phyloP scores from a whole-genome alignment of 2,113 vertebrate genomes.

The Saguinus midas region DNA sequence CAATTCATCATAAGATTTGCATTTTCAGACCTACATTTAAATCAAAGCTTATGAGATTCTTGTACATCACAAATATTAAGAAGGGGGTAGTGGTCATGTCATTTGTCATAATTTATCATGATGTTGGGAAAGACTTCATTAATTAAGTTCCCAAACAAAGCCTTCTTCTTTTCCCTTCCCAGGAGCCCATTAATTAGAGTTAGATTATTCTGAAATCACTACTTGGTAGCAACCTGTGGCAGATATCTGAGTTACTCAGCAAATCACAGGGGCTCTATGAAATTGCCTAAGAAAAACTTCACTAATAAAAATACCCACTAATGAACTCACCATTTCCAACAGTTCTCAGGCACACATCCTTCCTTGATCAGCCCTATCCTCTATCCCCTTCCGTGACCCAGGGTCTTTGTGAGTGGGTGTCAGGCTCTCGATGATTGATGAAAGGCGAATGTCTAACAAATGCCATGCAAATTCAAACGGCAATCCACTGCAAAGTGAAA shows the following conservation, averaged over 20 bases:
- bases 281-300: not conserved
- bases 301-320: not conserved
- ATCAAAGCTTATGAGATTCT: not conserved
- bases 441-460: not conserved
- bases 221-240: not conserved
- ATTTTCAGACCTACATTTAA: conserved; percentile 30
- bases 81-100: not conserved
- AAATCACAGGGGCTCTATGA: not conserved
- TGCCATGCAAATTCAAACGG: not conserved
- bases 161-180: not conserved
- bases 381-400: not conserved
- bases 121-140: conserved; percentile 43
- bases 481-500: not conserved
- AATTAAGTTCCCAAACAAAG: conserved; percentile 11
- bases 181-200: not conserved
- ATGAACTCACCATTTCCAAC: not conserved
- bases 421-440: not conserved
- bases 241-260: not conserved
- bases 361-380: not conserved
- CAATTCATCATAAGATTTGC: conserved; percentile 21
- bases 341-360: not conserved
- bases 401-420: not conserved
- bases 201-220: conserved; percentile 41
- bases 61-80: not conserved
- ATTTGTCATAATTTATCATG: conserved; percentile 7